Percentiles rank a stretch among this genome's conserved stretches.
phyloP scores from a whole-genome alignment of 2,888 invertebrate species.

The Apamea epomidion region DNA sequence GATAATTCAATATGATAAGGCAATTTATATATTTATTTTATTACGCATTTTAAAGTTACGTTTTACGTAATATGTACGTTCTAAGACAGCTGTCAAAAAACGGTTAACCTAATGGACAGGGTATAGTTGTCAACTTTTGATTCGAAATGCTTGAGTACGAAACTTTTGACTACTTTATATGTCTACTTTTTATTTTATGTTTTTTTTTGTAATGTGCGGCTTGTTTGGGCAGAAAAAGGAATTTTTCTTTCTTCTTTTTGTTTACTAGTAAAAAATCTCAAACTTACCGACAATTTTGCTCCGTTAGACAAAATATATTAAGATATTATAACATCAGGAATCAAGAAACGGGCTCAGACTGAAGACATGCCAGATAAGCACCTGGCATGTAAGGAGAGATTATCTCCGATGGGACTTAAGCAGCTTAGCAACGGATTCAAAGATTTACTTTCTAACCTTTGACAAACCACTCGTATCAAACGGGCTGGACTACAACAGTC shows the following conservation, averaged over 20 bases:
- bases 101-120: too few relatives aligned
- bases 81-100: too few relatives aligned
- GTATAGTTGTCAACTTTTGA: too few relatives aligned
- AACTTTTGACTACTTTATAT: too few relatives aligned
- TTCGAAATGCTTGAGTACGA: too few relatives aligned
- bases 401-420: conserved; percentile 13
- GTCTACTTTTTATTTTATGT: background rate
- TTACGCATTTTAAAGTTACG: too few relatives aligned
- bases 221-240: background rate
- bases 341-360: background rate
- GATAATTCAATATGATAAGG: too few relatives aligned
- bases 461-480: background rate
- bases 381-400: conserved; percentile 31
- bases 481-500: background rate
- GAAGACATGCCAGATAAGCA: conserved; percentile 1
- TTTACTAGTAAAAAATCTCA: too few relatives aligned
- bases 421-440: background rate
- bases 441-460: conserved; percentile 15
- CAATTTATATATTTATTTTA: too few relatives aligned
- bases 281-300: background rate
- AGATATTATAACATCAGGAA: conserved; percentile 14
- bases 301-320: conserved; percentile 5
- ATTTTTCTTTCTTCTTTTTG: too few relatives aligned
- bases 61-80: too few relatives aligned
- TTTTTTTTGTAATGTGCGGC: background rate